These are phyloP conservation scores for Teleiodes luculella DNA, from an alignment of 2,888 invertebrate genomes.

Conservation along the genomic window DNA sequence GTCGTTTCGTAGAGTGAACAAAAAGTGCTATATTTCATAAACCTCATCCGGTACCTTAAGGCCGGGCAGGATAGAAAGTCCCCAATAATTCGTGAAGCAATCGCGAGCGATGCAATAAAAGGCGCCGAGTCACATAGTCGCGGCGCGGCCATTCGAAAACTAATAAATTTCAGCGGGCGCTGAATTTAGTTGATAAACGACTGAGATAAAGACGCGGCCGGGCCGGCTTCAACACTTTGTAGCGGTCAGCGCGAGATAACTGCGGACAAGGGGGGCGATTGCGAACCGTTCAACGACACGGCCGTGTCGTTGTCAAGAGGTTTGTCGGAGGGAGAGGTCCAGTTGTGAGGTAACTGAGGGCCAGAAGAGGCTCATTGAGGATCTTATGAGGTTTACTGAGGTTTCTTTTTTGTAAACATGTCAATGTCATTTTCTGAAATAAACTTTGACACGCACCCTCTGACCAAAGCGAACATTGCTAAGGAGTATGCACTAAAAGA, in stretches of 20 bases:
- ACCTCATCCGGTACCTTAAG: slow-evolving; percentile 27
- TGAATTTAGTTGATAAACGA: slow-evolving; percentile 74
- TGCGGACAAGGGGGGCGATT: too few relatives aligned
- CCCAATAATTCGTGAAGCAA: slow-evolving; percentile 47
- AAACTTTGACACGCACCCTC: too few relatives aligned
- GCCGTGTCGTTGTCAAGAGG: too few relatives aligned
- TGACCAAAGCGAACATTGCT: too few relatives aligned
- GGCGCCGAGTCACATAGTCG: slow-evolving; percentile 49
- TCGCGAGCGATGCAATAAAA: slow-evolving; percentile 50
- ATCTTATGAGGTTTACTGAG: too few relatives aligned
- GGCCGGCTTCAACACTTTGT: slow-evolving; percentile 40
- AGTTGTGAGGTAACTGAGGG: too few relatives aligned
- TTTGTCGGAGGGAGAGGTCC: too few relatives aligned
- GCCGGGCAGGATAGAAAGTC: slow-evolving; percentile 34
- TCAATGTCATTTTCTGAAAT: too few relatives aligned
- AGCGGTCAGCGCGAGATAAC: slow-evolving; percentile 41
- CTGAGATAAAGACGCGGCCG: slow-evolving; percentile 57
- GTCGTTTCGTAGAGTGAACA: slow-evolving; percentile 28
- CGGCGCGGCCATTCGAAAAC: slow-evolving; percentile 63
- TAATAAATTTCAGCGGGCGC: slow-evolving; percentile 67
- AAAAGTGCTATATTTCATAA: slow-evolving; percentile 36
- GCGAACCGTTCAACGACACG: too few relatives aligned
- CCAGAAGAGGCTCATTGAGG: too few relatives aligned
- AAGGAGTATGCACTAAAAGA: too few relatives aligned
- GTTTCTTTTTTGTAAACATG: too few relatives aligned